phyloP scores from a whole-genome alignment of 1,140 invertebrate species.

The Drosophila repleta region DNA sequence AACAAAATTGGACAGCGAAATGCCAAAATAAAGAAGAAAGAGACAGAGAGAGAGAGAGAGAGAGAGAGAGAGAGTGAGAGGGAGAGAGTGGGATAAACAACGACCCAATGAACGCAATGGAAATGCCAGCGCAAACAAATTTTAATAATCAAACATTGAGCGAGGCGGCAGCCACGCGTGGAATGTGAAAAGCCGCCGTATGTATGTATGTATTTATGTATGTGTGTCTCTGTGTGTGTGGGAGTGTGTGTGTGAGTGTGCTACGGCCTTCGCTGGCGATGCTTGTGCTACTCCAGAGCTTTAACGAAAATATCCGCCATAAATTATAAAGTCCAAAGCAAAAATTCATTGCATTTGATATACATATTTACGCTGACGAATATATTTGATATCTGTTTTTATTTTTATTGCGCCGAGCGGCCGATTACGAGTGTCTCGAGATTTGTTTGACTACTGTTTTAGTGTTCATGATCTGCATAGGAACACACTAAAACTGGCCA shows the following conservation, averaged over 20 bases:
- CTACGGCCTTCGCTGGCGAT: constrained; percentile 21
- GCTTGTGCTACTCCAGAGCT: constrained; percentile 35
- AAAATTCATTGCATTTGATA: constrained; percentile 74
- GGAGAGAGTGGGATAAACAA: constrained; percentile 39
- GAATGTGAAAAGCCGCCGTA: constrained; percentile 74
- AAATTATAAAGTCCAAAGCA: constrained; percentile 74
- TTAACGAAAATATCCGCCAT: constrained; percentile 64
- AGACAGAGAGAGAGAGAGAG: not conserved
- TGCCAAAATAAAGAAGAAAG: constrained; percentile 23
- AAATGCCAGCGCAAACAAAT: constrained; percentile 72
- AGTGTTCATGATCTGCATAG: not conserved
- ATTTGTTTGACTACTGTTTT: constrained; percentile 32
- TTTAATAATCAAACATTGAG: constrained; percentile 75
- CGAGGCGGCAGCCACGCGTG: constrained; percentile 67
- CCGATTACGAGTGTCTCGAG: constrained; percentile 42
- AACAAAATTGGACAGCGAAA: constrained; percentile 46
- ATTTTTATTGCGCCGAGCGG: constrained; percentile 49
- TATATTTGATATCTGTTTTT: constrained; percentile 34
- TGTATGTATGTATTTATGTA: constrained; percentile 12
- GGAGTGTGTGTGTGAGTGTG: constrained; percentile 8
- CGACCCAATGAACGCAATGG: constrained; percentile 74
- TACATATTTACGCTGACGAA: constrained; percentile 32
- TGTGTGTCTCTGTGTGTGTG: not conserved
- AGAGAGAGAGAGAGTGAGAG: not conserved
- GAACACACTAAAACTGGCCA: not conserved